A percentile compares a stretch with the other conserved stretches of the same genome.
Evolutionary conservation across 1,140 invertebrate genomes (phyloP).

Genomic region (Aphelenchoides fujianensis): DNA sequence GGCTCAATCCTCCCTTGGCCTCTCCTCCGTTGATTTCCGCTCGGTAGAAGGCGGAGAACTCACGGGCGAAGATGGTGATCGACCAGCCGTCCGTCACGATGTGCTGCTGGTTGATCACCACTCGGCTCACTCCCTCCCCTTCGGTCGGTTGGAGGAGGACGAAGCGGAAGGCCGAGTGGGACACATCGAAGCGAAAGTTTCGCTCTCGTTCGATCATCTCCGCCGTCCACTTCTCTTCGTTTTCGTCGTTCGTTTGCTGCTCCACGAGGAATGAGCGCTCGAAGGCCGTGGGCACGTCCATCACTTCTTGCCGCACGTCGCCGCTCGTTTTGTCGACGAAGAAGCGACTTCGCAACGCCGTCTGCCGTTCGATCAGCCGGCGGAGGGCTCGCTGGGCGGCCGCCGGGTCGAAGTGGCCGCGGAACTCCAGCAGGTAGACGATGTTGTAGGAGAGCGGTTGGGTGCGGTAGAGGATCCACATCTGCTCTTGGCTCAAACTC

Average conservation of each 20-base stretch:
- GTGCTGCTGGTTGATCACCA: slow-evolving; percentile 55
- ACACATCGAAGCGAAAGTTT: slow-evolving; percentile 27
- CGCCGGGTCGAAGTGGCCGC: slow-evolving; percentile 15
- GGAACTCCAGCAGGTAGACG: slow-evolving; percentile 39
- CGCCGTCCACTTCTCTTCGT: background rate
- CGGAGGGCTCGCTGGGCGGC: slow-evolving; percentile 22
- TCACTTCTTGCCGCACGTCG: slow-evolving; percentile 34
- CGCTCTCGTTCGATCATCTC: slow-evolving; percentile 19
- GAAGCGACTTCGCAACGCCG: slow-evolving; percentile 41
- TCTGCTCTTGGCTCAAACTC: slow-evolving; percentile 51
- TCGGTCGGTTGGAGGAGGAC: background rate
- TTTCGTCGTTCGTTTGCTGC: background rate
- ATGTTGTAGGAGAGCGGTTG: slow-evolving; percentile 50
- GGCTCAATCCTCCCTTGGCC: background rate
- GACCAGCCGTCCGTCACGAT: slow-evolving; percentile 60
- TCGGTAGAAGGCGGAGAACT: slow-evolving; percentile 42
- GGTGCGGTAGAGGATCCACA: slow-evolving; percentile 45
- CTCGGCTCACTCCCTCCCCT: background rate
- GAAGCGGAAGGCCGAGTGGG: slow-evolving; percentile 9
- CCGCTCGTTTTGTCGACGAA: slow-evolving; percentile 1
- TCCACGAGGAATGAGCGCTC: slow-evolving; percentile 3
- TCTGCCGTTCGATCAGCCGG: slow-evolving; percentile 39
- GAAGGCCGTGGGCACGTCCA: slow-evolving; percentile 14
- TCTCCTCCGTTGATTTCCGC: background rate
- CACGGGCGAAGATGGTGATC: slow-evolving; percentile 52